These are phyloP conservation scores for Anorthoa munda DNA, from an alignment of 2,888 invertebrate genomes.

Conservation along the genomic window DNA sequence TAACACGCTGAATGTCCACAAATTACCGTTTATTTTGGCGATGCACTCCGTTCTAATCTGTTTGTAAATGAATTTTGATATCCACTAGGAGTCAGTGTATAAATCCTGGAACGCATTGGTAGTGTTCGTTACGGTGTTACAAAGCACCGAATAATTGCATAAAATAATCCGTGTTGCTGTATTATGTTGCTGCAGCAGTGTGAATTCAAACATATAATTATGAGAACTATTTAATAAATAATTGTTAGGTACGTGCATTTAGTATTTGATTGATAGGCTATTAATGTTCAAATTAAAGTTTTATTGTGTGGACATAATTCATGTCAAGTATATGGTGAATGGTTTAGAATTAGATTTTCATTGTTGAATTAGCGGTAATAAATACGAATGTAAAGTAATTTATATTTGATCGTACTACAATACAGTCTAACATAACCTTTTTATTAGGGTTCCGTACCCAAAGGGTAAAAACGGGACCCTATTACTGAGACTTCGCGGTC, in stretches of 20 bases:
- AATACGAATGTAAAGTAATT: not conserved
- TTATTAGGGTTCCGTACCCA: too few species aligned
- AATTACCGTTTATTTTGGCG: constrained; percentile 20
- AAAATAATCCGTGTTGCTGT: constrained; percentile 36
- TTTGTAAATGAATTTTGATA: constrained; percentile 54
- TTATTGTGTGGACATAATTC: constrained; percentile 6
- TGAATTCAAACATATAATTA: constrained; percentile 17
- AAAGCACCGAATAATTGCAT: constrained; percentile 52
- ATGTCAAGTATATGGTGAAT: not conserved
- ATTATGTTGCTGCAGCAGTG: not conserved
- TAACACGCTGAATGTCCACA: constrained; percentile 2
- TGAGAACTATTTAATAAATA: constrained; percentile 26
- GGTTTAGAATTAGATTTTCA: not conserved
- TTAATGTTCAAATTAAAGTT: not conserved
- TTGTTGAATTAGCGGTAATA: not conserved
- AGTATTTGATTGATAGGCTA: constrained; percentile 16
- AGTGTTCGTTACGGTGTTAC: constrained; percentile 31
- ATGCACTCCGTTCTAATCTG: not conserved
- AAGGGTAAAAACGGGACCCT: too few species aligned
- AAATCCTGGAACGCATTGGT: constrained; percentile 51
- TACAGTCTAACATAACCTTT: too few species aligned
- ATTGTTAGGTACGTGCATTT: not conserved
- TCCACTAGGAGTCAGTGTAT: constrained; percentile 43
- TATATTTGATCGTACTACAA: not conserved
- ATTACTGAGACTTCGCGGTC: too few species aligned